Evolutionary conservation across 64 coral and sea anemone genomes (phyloP).

Genomic region (Dendronephthya gigantea): DNA sequence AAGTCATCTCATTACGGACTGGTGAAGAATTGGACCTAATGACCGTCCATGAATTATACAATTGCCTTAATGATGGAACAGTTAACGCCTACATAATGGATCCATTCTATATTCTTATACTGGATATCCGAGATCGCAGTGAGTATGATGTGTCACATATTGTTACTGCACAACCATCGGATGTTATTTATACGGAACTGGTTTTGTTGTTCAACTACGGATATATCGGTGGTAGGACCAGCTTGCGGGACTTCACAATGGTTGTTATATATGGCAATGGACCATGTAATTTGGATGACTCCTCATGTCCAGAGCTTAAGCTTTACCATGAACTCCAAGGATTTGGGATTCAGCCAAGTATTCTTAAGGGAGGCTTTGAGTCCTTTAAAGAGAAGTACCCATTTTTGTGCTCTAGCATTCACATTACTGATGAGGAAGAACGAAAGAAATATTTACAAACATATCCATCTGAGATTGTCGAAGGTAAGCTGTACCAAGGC

Average conservation of each 20-base stretch:
- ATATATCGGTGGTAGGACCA: constrained; percentile 12
- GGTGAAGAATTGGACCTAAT: constrained; percentile 37
- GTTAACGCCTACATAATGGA: constrained; percentile 65
- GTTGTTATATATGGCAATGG: constrained; percentile 72
- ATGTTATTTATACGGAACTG: constrained; percentile 37
- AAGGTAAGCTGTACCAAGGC: constrained; percentile 67
- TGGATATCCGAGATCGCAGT: constrained; percentile 52
- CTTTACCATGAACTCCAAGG: constrained; percentile 53
- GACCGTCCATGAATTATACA: constrained; percentile 65
- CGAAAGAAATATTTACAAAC: constrained; percentile 40
- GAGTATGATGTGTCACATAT: constrained; percentile 59
- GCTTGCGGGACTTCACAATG: constrained; percentile 63
- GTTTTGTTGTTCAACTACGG: constrained; percentile 13
- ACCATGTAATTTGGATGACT: constrained; percentile 21
- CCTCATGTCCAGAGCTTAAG: constrained; percentile 30
- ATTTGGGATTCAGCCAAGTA: constrained; percentile 47
- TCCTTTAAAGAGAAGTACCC: constrained; percentile 56
- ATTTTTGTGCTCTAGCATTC: constrained; percentile 62
- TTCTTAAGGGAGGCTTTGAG: constrained; percentile 51
- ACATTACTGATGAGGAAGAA: constrained; percentile 33
- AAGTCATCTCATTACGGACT: neutral
- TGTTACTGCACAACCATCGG: constrained; percentile 41
- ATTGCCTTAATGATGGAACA: constrained; percentile 79
- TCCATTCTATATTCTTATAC: constrained; percentile 65
- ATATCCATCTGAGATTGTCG: constrained; percentile 77